Evolutionary conservation across 2,113 vertebrate species (phyloP).

Genomic region (Mus musculus): GRCm39 chr9:95418501-95419000

Average conservation of each 20-base stretch:
- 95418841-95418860: neutral
- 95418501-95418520: neutral
- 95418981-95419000: neutral
- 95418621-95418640: neutral
- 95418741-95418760: neutral
- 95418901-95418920: neutral
- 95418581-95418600: neutral
- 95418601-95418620: neutral
- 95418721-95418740: neutral
- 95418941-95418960: too few relatives aligned
- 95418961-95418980: neutral
- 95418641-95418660: neutral
- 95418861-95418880: neutral
- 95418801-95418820: slow-evolving; percentile 21
- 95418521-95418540: neutral
- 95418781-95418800: neutral
- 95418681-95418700: neutral
- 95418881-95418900: neutral
- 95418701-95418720: neutral
- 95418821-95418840: neutral
- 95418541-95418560: neutral
- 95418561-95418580: neutral
- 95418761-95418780: neutral
- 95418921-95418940: neutral
- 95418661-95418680: neutral